phyloP scores from a whole-genome alignment of 2,888 invertebrate genomes.

The Zeuzera pyrina region DNA sequence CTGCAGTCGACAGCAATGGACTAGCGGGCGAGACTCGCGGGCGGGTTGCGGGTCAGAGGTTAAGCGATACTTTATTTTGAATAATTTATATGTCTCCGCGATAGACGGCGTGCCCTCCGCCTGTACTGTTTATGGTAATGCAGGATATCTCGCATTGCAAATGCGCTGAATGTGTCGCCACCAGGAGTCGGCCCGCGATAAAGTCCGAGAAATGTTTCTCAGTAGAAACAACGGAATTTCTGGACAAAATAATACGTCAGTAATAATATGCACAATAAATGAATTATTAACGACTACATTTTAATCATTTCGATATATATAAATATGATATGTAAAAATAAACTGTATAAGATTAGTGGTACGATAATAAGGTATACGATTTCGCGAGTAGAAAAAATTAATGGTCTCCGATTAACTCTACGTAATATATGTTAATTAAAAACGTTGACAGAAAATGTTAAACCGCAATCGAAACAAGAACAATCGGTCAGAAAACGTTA shows the following conservation, averaged over 20 bases:
- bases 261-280: too few species aligned
- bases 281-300: too few species aligned
- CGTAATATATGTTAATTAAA: constrained; percentile 22
- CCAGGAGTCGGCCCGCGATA: constrained; percentile 40
- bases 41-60: constrained; percentile 49
- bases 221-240: constrained; percentile 1
- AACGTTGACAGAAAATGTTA: constrained; percentile 23
- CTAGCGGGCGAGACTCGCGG: constrained; percentile 17
- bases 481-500: constrained; percentile 46
- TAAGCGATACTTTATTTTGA: constrained; percentile 74
- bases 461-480: constrained; percentile 45
- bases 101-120: constrained; percentile 70
- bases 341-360: too few species aligned
- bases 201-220: constrained; percentile 5
- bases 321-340: too few species aligned
- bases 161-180: constrained; percentile 68
- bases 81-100: constrained; percentile 71
- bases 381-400: constrained; percentile 5
- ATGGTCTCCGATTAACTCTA: constrained; percentile 2
- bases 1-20: too few species aligned
- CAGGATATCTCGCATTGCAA: constrained; percentile 71
- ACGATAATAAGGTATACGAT: not conserved
- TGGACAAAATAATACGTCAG: too few species aligned
- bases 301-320: too few species aligned
- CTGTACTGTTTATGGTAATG: constrained; percentile 71